These are phyloP conservation scores for Volucella bombylans DNA, from an alignment of 2,888 invertebrate genomes.

Conservation along the genomic window DNA sequence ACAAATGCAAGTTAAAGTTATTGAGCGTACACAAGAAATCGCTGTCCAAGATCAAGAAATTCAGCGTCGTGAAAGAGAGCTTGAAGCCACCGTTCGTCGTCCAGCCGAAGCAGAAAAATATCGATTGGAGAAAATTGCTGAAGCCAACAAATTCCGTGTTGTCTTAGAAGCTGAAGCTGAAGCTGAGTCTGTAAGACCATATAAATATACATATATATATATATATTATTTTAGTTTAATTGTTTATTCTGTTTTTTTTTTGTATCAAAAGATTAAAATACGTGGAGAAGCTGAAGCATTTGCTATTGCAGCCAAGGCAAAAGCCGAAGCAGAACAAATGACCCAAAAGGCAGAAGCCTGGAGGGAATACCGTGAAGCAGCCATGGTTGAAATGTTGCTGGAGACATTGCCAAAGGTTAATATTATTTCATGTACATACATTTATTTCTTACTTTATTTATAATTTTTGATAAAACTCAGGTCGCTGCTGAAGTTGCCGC, in stretches of 20 bases:
- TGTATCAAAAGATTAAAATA: slow-evolving; percentile 84
- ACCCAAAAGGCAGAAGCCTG: slow-evolving; percentile 98
- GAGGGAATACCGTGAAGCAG: slow-evolving; percentile 97
- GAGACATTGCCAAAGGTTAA: slow-evolving; percentile 96
- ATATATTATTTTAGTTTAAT: not conserved
- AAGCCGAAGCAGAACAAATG: slow-evolving; percentile 98
- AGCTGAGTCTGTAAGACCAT: slow-evolving; percentile 88
- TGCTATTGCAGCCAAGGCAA: slow-evolving; percentile 96
- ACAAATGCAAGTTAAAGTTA: slow-evolving; percentile 97
- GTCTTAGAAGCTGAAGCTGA: slow-evolving; percentile 98
- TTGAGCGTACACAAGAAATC: slow-evolving; percentile 96
- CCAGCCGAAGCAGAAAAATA: slow-evolving; percentile 98
- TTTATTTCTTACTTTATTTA: not conserved
- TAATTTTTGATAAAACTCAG: slow-evolving; percentile 82
- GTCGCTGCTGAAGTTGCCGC: slow-evolving; percentile 98
- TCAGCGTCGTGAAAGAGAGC: slow-evolving; percentile 92
- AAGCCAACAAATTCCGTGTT: slow-evolving; percentile 93
- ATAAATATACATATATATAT: not conserved
- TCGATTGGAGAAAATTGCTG: slow-evolving; percentile 95
- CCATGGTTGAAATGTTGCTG: slow-evolving; percentile 97
- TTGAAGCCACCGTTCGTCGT: slow-evolving; percentile 95
- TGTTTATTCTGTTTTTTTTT: slow-evolving; percentile 18
- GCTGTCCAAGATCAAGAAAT: slow-evolving; percentile 98
- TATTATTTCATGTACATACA: not conserved
- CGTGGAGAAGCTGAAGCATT: slow-evolving; percentile 95